Evolutionary conservation across 2,888 invertebrate species (phyloP).

Genomic region (Augochlorella aurata): DNA sequence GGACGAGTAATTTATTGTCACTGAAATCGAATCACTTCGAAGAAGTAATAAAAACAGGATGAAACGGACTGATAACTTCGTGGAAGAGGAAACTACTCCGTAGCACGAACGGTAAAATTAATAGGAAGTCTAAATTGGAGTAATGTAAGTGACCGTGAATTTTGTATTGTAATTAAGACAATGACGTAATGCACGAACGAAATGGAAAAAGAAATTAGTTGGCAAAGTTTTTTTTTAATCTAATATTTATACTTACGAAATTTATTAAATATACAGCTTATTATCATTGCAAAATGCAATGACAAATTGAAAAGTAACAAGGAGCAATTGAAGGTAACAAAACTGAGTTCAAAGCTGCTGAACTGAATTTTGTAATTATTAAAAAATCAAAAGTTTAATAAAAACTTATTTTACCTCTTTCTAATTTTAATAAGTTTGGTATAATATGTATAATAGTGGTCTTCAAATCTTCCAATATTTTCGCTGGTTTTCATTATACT

Average conservation of each 20-base stretch:
- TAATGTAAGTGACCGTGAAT: neutral
- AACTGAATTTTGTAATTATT: constrained; percentile 11
- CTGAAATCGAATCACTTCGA: constrained; percentile 15
- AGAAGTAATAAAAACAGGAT: neutral
- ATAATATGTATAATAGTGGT: too few species aligned
- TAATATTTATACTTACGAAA: neutral
- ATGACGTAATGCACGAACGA: neutral
- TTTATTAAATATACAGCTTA: neutral
- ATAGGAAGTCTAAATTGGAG: neutral
- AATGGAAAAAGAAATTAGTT: neutral
- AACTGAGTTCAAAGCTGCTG: neutral
- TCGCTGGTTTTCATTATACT: too few species aligned
- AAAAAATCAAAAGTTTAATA: neutral
- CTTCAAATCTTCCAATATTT: too few species aligned
- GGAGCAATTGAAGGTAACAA: neutral
- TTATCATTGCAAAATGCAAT: neutral
- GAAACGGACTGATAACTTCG: constrained; percentile 7
- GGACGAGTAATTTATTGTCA: constrained; percentile 28
- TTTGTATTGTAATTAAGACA: neutral
- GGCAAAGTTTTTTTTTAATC: neutral
- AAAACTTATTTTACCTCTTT: neutral
- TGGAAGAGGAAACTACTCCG: neutral
- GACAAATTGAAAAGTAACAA: neutral
- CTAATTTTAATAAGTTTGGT: too few species aligned
- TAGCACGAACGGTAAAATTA: neutral